phyloP scores from a whole-genome alignment of 2,888 invertebrate genomes.

The Drosophila mimica region DNA sequence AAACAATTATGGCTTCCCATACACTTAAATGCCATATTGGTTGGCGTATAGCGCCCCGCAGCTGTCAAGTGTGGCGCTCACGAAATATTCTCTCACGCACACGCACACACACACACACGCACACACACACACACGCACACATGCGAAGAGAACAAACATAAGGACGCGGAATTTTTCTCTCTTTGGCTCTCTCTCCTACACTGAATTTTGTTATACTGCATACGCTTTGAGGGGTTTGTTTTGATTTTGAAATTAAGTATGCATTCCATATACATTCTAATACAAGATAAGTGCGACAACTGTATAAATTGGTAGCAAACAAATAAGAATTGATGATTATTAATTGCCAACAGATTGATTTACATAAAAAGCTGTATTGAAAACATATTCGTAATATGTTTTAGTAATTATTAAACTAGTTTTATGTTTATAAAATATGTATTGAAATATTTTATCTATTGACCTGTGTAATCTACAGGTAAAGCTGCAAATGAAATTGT shows the following conservation, averaged over 20 bases:
- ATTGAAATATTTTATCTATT: neutral
- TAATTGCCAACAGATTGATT: neutral
- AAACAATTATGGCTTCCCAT: slow-evolving; percentile 40
- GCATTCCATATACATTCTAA: neutral
- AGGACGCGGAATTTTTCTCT: slow-evolving; percentile 1
- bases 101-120: slow-evolving; percentile 17
- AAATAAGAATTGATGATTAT: slow-evolving; percentile 4
- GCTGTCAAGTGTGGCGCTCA: slow-evolving; percentile 34
- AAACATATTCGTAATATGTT: neutral
- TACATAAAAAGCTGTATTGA: neutral
- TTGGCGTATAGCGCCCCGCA: slow-evolving; percentile 48
- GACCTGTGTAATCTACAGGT: neutral
- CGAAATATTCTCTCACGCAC: slow-evolving; percentile 9
- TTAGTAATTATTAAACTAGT: neutral
- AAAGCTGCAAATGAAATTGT: neutral
- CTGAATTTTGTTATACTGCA: neutral
- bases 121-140: slow-evolving; percentile 19
- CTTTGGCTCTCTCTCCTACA: neutral
- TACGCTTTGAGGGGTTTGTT: neutral
- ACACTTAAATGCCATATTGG: slow-evolving; percentile 36
- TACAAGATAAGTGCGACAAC: neutral
- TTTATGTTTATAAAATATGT: neutral
- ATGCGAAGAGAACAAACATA: slow-evolving; percentile 1
- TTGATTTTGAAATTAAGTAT: slow-evolving; percentile 3
- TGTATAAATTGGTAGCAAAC: slow-evolving; percentile 13